phyloP scores from a whole-genome alignment of 1,140 invertebrate species.

The Chlorops oryzae region DNA sequence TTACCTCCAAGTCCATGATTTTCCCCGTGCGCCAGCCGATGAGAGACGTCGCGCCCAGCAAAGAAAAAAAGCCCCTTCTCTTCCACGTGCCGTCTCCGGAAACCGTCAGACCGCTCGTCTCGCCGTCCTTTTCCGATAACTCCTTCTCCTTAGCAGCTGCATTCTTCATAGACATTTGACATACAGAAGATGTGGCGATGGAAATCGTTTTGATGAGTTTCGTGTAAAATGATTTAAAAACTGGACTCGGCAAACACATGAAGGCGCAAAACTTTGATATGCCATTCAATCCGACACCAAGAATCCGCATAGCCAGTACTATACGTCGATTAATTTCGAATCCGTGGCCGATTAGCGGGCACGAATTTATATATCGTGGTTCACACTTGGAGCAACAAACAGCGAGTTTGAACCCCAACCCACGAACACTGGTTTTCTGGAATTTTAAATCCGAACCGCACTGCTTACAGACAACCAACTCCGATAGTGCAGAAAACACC shows the following conservation, averaged over 20 bases:
- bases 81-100: slow-evolving; percentile 25
- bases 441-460: neutral
- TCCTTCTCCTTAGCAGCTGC: slow-evolving; percentile 12
- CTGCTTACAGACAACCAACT: too few species aligned
- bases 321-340: slow-evolving; percentile 5
- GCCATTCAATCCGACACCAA: neutral
- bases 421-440: neutral
- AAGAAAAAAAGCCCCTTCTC: slow-evolving; percentile 17
- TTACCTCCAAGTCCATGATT: slow-evolving; percentile 15
- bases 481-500: too few species aligned
- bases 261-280: neutral
- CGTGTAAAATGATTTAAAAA: neutral
- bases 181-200: neutral
- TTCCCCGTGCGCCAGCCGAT: slow-evolving; percentile 20
- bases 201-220: neutral
- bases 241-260: neutral
- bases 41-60: slow-evolving; percentile 17
- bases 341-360: neutral
- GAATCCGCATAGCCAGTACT: slow-evolving; percentile 2
- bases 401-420: slow-evolving; percentile 1
- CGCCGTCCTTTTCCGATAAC: neutral
- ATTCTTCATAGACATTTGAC: slow-evolving; percentile 3
- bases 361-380: neutral
- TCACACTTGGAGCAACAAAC: neutral
- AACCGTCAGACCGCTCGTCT: slow-evolving; percentile 10